Conservation (phyloP, 2,113 vertebrate species). For the Ptychochromis oligacanthus region DNA sequence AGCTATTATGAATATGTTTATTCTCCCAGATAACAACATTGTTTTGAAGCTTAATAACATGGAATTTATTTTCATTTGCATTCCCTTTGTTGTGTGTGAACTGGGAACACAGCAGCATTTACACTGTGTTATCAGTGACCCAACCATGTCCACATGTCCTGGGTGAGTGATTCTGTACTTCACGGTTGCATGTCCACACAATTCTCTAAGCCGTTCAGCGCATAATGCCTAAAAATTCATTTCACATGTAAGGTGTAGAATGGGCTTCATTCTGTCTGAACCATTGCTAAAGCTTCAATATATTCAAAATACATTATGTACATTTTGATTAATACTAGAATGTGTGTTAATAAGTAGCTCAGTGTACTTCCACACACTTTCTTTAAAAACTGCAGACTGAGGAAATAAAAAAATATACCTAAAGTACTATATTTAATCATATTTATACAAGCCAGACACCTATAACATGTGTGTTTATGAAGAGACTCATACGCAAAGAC, state of each 20-base stretch:
- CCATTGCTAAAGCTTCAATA: slow-evolving; percentile 11
- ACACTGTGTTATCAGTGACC: slow-evolving; percentile 34
- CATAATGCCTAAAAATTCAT: slow-evolving; percentile 20
- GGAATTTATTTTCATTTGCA: slow-evolving; percentile 18
- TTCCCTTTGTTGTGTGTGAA: slow-evolving; percentile 20
- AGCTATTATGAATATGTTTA: neutral
- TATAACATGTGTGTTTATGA: neutral
- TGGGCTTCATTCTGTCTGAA: neutral
- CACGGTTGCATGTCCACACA: slow-evolving; percentile 36
- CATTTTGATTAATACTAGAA: neutral
- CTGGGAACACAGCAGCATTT: slow-evolving; percentile 26
- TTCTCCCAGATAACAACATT: neutral
- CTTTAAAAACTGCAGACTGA: neutral
- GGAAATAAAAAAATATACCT: neutral
- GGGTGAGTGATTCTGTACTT: slow-evolving; percentile 43
- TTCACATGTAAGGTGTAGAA: slow-evolving; percentile 20
- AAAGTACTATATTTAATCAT: slow-evolving; percentile 24
- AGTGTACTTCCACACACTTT: neutral
- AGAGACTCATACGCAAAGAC: neutral
- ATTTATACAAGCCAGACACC: neutral
- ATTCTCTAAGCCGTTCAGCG: slow-evolving; percentile 35
- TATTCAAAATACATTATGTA: slow-evolving; percentile 19
- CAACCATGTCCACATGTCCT: slow-evolving; percentile 36
- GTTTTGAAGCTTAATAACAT: neutral
- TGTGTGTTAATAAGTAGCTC: neutral